Base-by-base conservation (phyloP, 2,113 vertebrate genomes). In the Epinephelus lanceolatus region DNA sequence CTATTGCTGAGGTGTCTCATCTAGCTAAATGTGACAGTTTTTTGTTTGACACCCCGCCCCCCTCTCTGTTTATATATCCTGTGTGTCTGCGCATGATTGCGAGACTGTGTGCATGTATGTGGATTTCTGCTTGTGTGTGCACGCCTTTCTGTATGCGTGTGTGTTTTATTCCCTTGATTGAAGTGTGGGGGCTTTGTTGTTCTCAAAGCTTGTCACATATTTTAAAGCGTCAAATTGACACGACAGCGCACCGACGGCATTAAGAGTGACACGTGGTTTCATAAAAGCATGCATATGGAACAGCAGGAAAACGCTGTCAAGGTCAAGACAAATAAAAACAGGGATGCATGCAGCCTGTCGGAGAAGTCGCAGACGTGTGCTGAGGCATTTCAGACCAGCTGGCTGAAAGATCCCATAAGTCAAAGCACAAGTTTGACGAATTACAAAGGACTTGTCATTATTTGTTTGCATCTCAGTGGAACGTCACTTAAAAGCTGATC, bases 151-250 rank as follows among this genome's bases (percentile, higher is more conserved):
- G 19, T 57, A 3, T 59, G 72, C 45, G 78, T 59, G 61, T 57
- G 52, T 37, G n/a, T 71, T 85, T 76, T 68, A 70, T 75, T 88
- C 79, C 30, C 76, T 40, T 89, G 90, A 91, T 85, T 92, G 87
- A 91, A 92, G 89, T 69, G 84, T 59, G 83, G 89, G 80, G 77
- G 70, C 77, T 88, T 91, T 91, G 84, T 89, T 89, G 86, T 90
- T 84, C 80, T 87, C 85, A 78, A 69, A 88, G 87, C 87, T 68
- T 90, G 91, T 94, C 90, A 93, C 80, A 87, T 70, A 70, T 88
- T 91, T 91, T 81, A 78, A 90, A 82, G 81, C 80, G 45, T 89
- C 88, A 89, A 67, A 72, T 13, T 83, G 84, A 87, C 70, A 68
- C 45, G 42, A 82, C 82, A 63, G 76, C n/a, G 23, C 80, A 70